phyloP scores from a whole-genome alignment of 2,113 vertebrate genomes.

The Empidonax alnorum region DNA sequence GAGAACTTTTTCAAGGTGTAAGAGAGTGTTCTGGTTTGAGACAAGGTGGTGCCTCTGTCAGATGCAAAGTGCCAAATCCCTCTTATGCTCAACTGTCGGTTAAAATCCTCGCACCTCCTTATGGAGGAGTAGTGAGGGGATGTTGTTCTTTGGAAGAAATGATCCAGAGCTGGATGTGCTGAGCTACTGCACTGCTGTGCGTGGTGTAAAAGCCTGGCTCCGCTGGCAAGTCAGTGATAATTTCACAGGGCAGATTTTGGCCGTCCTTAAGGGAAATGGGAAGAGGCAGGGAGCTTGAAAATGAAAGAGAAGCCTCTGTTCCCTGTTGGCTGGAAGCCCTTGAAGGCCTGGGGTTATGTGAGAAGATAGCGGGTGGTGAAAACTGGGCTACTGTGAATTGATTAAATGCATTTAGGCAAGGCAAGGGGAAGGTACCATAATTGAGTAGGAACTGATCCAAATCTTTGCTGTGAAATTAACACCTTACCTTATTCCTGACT shows the following conservation, averaged over 20 bases:
- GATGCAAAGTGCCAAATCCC: background rate
- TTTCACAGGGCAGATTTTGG: constrained; percentile 6
- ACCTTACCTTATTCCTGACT: background rate
- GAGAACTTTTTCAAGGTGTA: background rate
- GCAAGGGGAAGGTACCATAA: background rate
- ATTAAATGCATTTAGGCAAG: constrained; percentile 1
- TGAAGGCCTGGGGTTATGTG: background rate
- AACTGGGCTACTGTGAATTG: background rate
- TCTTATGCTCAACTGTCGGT: background rate
- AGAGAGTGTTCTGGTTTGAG: background rate
- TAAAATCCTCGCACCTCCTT: background rate
- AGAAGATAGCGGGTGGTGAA: background rate
- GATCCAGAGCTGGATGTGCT: background rate
- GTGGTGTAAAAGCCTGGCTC: background rate
- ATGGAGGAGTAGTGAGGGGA: background rate
- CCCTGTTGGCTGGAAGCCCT: background rate
- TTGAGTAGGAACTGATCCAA: background rate
- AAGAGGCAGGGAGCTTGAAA: background rate
- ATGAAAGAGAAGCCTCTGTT: constrained; percentile 20
- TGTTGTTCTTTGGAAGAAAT: background rate
- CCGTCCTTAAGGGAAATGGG: background rate
- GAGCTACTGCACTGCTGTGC: background rate
- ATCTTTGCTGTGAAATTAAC: constrained; percentile 16
- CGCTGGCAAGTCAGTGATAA: background rate
- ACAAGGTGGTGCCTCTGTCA: background rate